Evolutionary conservation across 2,888 invertebrate genomes (phyloP).

Genomic region (Philaethria dido): DNA sequence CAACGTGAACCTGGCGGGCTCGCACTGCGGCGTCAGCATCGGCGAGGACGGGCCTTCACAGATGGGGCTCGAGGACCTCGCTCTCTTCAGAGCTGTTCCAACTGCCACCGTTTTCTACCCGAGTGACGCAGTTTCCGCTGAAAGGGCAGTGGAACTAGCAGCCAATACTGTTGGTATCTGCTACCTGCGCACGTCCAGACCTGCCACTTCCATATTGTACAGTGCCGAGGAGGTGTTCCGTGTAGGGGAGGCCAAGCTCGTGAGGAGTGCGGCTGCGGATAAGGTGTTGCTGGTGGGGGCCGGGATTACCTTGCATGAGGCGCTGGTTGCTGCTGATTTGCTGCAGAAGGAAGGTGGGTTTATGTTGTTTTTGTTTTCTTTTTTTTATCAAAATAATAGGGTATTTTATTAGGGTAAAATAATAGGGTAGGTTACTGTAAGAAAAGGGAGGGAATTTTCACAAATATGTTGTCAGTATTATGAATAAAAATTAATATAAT

Average conservation of each 20-base stretch:
- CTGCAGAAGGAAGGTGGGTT: constrained; percentile 81
- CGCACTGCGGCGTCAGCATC: constrained; percentile 99
- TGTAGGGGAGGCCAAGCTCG: constrained; percentile 91
- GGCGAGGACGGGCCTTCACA: constrained; percentile 99
- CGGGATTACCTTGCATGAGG: constrained; percentile 97
- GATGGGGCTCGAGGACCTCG: constrained; percentile 99
- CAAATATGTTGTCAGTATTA: too few species aligned
- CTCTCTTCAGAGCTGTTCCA: constrained; percentile 96
- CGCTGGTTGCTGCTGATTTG: constrained; percentile 91
- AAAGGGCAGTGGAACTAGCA: constrained; percentile 97
- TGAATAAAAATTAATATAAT: too few species aligned
- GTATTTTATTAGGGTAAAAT: too few species aligned
- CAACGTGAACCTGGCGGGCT: constrained; percentile 97
- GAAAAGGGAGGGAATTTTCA: too few species aligned
- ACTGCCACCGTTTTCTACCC: constrained; percentile 91
- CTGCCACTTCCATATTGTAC: constrained; percentile 94
- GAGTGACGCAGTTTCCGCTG: constrained; percentile 96
- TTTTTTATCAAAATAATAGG: too few species aligned
- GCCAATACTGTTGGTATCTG: constrained; percentile 97
- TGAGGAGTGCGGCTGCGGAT: constrained; percentile 90
- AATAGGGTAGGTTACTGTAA: too few species aligned
- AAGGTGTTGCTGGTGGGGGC: constrained; percentile 94
- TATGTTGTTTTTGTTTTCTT: background rate
- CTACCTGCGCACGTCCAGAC: constrained; percentile 97
- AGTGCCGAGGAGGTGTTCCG: constrained; percentile 91